These are phyloP conservation scores for Chorisops tibialis DNA, from an alignment of 2,888 invertebrate genomes.

Conservation along the genomic window DNA sequence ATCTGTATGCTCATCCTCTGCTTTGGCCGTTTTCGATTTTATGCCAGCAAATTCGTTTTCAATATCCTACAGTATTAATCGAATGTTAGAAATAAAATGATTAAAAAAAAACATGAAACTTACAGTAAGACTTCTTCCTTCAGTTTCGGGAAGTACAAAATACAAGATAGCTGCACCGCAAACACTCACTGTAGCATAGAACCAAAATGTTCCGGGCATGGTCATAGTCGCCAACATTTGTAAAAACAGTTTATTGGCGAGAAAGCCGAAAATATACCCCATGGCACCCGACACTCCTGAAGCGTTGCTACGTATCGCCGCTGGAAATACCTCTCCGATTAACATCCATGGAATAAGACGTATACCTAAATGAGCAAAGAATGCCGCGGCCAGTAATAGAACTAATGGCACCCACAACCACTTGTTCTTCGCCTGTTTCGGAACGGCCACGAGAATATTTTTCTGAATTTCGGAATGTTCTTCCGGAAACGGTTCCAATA, in stretches of 20 bases:
- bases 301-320: constrained; percentile 66
- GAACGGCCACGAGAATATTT: constrained; percentile 43
- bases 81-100: not conserved
- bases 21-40: not conserved
- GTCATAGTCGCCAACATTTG: constrained; percentile 62
- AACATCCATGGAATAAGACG: constrained; percentile 75
- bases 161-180: constrained; percentile 64
- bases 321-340: constrained; percentile 73
- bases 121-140: constrained; percentile 64
- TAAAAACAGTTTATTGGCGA: constrained; percentile 71
- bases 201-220: constrained; percentile 68
- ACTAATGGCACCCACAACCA: constrained; percentile 67
- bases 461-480: constrained; percentile 28
- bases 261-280: constrained; percentile 73
- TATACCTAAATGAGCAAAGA: constrained; percentile 67
- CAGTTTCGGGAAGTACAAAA: constrained; percentile 75
- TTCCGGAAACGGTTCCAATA: constrained; percentile 4
- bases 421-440: constrained; percentile 53
- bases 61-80: constrained; percentile 11
- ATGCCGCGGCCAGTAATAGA: constrained; percentile 63
- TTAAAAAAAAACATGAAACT: constrained; percentile 35
- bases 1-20: not conserved
- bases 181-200: constrained; percentile 64
- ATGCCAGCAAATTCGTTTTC: constrained; percentile 16
- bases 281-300: constrained; percentile 70